Evolutionary conservation across 2,888 invertebrate genomes (phyloP), one percentile per base, ranked within the genome.

Genomic region (Ryuthela nishihirai): DNA sequence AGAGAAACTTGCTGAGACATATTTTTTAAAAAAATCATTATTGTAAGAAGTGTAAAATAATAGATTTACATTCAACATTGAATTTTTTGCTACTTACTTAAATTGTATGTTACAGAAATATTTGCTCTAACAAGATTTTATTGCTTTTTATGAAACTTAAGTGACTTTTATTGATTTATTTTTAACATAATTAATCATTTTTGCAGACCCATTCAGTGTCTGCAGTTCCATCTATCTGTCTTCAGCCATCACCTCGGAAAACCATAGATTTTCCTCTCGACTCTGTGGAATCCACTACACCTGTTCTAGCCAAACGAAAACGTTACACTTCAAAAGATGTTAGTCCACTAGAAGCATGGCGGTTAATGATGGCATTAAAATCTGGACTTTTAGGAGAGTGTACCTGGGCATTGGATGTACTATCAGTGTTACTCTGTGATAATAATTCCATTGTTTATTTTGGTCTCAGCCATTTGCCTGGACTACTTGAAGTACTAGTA

Each of bases 321-420:
- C 84, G 91, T 64, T 77, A 95, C 67, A 84, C 85, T 54, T 83
- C 86, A 70, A 78, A 82, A 36, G 94, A 97, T 75, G 83, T 94
- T 59, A 89, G 88, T 68, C 90, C 89, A 50, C 85, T 95, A 18
- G 97, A 99, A 77, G 91, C 97, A 42, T 97, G 98, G 94, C 84
- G 95, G 67, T 83, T 99, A 68, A 88, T 97, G 81, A 95, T 99
- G 97, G 87, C 95, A 68, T 82, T 99, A 71, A 87, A 95, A 70
- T 97, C 93, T 9, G 98, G 97, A 39, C 81, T 97, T 64, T 80
- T 97, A 55, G 89, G 93, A 20, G 99, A 99, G 78, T 92, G 93
- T 67, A 91, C 92, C 66, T 99, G 97, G 90, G 98, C 99, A 46
- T 81, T 99, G 67, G 99, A 99, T 76, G 87, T 93, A 60, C 82